A percentile compares a stretch with the other conserved stretches of the same genome.
phyloP scores from a whole-genome alignment of 2,113 vertebrate genomes.

The Apteryx mantelli region DNA sequence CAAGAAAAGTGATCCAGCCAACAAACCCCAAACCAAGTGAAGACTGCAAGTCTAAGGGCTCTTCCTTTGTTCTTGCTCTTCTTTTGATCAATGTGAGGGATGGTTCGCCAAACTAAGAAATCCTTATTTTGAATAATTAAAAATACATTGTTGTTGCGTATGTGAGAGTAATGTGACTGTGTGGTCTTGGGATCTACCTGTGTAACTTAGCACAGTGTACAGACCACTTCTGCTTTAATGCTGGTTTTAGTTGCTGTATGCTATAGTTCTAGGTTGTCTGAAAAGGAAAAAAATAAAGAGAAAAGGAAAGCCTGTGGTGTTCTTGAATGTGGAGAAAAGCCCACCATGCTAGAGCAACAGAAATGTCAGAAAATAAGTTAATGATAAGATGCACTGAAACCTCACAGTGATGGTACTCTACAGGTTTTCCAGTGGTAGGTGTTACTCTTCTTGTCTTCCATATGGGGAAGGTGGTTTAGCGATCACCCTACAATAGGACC shows the following conservation, averaged over 20 bases:
- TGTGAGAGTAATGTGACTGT: background rate
- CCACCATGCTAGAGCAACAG: background rate
- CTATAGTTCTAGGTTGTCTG: background rate
- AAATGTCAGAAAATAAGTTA: background rate
- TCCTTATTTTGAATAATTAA: background rate
- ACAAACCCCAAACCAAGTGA: background rate
- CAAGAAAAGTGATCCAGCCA: background rate
- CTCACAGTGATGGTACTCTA: background rate
- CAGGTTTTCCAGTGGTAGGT: accelerated
- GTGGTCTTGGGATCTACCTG: background rate
- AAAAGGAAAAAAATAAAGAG: no score
- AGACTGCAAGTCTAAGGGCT: background rate
- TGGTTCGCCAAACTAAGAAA: background rate
- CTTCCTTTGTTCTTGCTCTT: background rate
- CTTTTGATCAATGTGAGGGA: background rate
- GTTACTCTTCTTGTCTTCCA: background rate
- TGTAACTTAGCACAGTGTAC: background rate
- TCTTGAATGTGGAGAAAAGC: background rate
- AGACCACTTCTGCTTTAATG: background rate
- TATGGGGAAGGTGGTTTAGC: accelerated
- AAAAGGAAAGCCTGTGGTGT: background rate
- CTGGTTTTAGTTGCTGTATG: background rate
- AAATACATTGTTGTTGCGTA: background rate
- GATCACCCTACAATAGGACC: accelerated
- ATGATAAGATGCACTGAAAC: background rate